Evolutionary conservation across 1,140 invertebrate genomes (phyloP), one percentile per base, ranked within the genome.

Genomic region (Diachasma alloeum): DNA sequence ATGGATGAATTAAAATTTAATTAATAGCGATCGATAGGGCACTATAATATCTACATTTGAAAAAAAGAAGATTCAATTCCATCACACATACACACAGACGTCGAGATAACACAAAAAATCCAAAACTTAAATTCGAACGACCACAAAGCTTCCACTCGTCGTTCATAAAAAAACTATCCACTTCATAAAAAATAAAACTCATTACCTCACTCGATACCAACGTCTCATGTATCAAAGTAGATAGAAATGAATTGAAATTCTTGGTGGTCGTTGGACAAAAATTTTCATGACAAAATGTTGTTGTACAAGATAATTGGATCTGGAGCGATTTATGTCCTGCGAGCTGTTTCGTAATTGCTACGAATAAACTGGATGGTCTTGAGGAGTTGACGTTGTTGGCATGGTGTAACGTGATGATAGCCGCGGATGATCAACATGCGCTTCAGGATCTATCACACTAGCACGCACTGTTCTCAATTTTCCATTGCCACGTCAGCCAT

Each of bases 371-470:
- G 19, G 24, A 63, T 31, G 59, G 15, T 19, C 59, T 63, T 24
- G 59, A 63, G 24, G 5, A 63, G 59, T 63, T 63, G 59, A 63
- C 59, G 59, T 26, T 26, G 22, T 31, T 63, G 59, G 19, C 59
- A 63, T 63, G 59, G 59, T 63, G 24, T 63, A 63, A 63, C 59
- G 59, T 63, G 59, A 63, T 63, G 59, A 63, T 63, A 63, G 59
- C 59, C 59, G 6, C 5, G 24, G 24, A 26, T 63, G 59, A 63
- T 63, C 59, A 26, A 63, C 59, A 63, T 63, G 59, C 59, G 59
- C 59, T 63, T 63, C 59, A 31, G 59, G 24, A 63, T 63, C 24
- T 24, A 63, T 63, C 59, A 31, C 26, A 24, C 59, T 63, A 63
- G 10, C 59, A 63, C 59, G 59, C 59, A 63, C 19, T 63, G 11